Evolutionary conservation across 2,888 invertebrate species (phyloP), one percentile per base, ranked within the genome.

Genomic region (Mimumesa dahlbomi): DNA sequence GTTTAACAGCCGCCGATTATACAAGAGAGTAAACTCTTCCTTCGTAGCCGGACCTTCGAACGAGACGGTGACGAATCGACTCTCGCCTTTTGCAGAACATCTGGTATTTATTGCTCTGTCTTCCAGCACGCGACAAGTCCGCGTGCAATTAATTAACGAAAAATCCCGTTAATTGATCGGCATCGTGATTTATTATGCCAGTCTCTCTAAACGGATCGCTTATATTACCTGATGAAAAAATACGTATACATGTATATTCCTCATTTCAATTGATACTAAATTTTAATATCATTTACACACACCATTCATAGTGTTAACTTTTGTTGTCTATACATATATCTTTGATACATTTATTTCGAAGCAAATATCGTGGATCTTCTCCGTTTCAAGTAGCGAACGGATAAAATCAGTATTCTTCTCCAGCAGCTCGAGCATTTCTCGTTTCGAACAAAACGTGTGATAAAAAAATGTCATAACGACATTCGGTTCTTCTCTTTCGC

Each of bases 141-240:
- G 40, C 62, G 19, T 49, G 42, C 59, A 70, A 77, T 75, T 80
- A 74, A 80, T 77, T 74, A 74, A 67, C 53, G 54, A 79, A 83
- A 83, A 83, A 72, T 82, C 68, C 68, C 73, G 73, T 79, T 82
- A 81, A 83, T 82, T 81, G 82, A 77, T 75, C 73, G 75, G 68
- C 70, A 31, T 59, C 18, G 64, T 66, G 71, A 73, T 74, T 65
- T 75, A 74, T 73, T 59, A 63, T 64, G 38, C 43, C 62, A 57
- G 58, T 64, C 73, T 71, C 63, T 67, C 56, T 58, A 66, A 66
- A 42, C 53, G 16, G 40, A 34, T 34, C n/a, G 34, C 9, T 29
- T 29, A n/a, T n/a, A n/a, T n/a, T n/a, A n/a, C n/a, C n/a, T n/a
- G n/a, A n/a, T n/a, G n/a, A n/a, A n/a, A n/a, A n/a, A n/a, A n/a